phyloP scores from a whole-genome alignment of 2,797 vertebrate genomes.

The Falco concolor region DNA sequence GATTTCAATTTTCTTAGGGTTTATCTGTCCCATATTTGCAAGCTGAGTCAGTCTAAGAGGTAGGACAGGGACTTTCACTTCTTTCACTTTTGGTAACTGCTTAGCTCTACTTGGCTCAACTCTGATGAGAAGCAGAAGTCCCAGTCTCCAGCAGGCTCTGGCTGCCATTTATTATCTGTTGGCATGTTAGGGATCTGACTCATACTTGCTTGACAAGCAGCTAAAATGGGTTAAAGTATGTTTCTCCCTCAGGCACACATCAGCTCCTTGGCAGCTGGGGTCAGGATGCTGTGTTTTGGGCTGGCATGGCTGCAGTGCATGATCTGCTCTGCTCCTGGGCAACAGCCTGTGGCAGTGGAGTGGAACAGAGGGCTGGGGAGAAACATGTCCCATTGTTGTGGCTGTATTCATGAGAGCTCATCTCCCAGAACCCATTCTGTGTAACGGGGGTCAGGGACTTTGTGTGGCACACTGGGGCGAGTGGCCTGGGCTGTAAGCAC shows the following conservation, averaged over 20 bases:
- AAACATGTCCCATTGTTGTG: not conserved
- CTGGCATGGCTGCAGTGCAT: fast-evolving
- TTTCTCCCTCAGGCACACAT: slow-evolving; percentile 10
- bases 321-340: not conserved
- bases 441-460: not conserved
- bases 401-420: not conserved
- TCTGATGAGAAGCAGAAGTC: not conserved
- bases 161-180: slow-evolving; percentile 22
- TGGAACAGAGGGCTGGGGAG: not conserved
- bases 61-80: not conserved
- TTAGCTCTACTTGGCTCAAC: not conserved
- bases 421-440: not conserved
- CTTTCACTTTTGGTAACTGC: not conserved
- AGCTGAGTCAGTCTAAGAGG: not conserved
- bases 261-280: not conserved
- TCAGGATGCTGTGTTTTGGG: not conserved
- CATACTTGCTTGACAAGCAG: slow-evolving; percentile 9
- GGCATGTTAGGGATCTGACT: slow-evolving; percentile 39
- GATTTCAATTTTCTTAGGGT: not conserved
- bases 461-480: fast-evolving
- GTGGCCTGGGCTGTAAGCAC: not conserved
- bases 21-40: not conserved
- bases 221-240: slow-evolving; percentile 16
- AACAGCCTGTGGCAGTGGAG: not conserved
- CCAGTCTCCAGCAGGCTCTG: not conserved